Evolutionary conservation across 2,797 vertebrate species (phyloP), one percentile per base, ranked within the genome.

Genomic region (Oryzias sinensis): DNA sequence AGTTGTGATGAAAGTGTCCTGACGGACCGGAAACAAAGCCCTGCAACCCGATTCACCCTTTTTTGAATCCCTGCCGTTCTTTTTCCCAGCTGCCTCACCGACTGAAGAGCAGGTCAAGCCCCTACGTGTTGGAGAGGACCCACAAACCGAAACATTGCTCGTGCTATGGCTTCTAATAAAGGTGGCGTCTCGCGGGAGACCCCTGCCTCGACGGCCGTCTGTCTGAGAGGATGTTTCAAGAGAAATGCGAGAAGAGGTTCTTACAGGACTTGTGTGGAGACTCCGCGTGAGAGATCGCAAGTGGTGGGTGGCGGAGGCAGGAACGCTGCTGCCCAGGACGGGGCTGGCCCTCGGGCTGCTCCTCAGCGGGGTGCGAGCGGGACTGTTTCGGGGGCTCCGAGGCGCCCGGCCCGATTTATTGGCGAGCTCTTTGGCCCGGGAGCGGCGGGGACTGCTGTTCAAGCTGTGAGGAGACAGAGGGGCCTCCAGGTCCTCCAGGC

Each of bases 241-340:
- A 40, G 67, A 82, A 54, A 72, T 46, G 74, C 80, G 69, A 74
- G 81, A 66, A 60, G 68, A 27, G 49, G 83, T 76, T 89, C 92
- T 93, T 93, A 93, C 93, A 15, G 91, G 92, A 77, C 90, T 93
- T 3, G 91, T 88, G 83, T 93, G 88, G 55, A 92, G 89, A 73
- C 90, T 92, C 79, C 87, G 85, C 25, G 90, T 90, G 11, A 90
- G 61, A 40, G 80, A 78, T 68, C 86, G 80, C 58, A 90, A 76
- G 79, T 91, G 89, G 47, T 86, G 80, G 3, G 85, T 82, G 57
- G 81, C 85, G 70, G 72, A 68, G 42, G 72, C 52, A 1, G 88
- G 85, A 25, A 86, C 79, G 17, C 80, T 79, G 67, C 82, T 59
- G 45, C 84, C 83, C 0, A 86, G 74, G 17, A 90, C 88, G 0